Conservation (phyloP, 2,113 vertebrate genomes). For the Alethe castanea region DNA sequence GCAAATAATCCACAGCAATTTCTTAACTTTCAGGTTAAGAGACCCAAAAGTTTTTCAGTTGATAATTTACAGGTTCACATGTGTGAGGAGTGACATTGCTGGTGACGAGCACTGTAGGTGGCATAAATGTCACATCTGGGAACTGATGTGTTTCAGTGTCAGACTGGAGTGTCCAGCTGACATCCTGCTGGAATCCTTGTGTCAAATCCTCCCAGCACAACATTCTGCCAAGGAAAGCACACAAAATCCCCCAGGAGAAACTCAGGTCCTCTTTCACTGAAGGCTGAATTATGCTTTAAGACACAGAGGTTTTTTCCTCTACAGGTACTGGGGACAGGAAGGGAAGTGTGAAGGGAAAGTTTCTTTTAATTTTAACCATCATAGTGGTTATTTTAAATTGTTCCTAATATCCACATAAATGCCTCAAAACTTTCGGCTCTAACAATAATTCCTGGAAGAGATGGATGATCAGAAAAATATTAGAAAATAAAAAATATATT, state of each 20-base stretch:
- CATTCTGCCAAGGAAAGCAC: background rate
- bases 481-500: background rate
- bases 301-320: background rate
- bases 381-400: rapidly evolving
- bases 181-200: background rate
- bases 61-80: background rate
- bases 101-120: background rate
- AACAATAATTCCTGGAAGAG: background rate
- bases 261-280: background rate
- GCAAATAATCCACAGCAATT: background rate
- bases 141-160: background rate
- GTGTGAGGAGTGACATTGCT: rapidly evolving
- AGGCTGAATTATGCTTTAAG: background rate
- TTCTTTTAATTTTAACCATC: background rate
- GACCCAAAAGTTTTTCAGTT: background rate
- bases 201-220: background rate
- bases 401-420: background rate
- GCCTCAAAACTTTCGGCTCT: background rate
- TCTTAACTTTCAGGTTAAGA: background rate
- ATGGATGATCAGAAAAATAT: background rate
- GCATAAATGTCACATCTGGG: background rate
- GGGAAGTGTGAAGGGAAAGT: background rate
- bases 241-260: background rate
- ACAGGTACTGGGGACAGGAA: background rate
- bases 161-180: background rate